phyloP scores from a whole-genome alignment of 2,888 invertebrate genomes.

The Hermaeophaga mercurialis region DNA sequence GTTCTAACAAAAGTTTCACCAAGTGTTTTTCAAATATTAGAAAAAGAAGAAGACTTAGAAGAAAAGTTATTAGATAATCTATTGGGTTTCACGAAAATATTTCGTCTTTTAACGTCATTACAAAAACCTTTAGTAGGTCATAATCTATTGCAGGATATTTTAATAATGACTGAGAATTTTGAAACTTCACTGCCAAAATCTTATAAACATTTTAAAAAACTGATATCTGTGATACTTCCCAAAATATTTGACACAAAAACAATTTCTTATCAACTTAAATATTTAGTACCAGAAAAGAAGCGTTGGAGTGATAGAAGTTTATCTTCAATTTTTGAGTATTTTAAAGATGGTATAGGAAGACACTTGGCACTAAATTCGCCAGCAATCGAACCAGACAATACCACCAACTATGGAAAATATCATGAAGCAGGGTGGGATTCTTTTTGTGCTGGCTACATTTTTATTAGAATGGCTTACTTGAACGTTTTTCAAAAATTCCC shows the following conservation, averaged over 20 bases:
- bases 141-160: constrained; percentile 72
- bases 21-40: constrained; percentile 47
- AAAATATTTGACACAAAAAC: constrained; percentile 75
- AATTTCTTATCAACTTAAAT: constrained; percentile 64
- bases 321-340: constrained; percentile 65
- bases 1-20: constrained; percentile 51
- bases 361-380: constrained; percentile 55
- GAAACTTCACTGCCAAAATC: constrained; percentile 69
- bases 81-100: constrained; percentile 71
- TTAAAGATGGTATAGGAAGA: constrained; percentile 59
- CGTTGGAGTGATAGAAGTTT: constrained; percentile 60
- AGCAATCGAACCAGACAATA: constrained; percentile 47
- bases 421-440: constrained; percentile 90
- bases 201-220: constrained; percentile 68
- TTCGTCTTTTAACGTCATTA: constrained; percentile 63
- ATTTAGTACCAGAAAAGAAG: constrained; percentile 47
- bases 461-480: constrained; percentile 69
- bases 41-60: constrained; percentile 57
- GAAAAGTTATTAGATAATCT: constrained; percentile 61
- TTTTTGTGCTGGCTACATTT: constrained; percentile 75
- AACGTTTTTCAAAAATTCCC: constrained; percentile 60
- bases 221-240: constrained; percentile 68
- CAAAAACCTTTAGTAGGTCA: constrained; percentile 79
- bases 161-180: constrained; percentile 75
- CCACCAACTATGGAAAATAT: constrained; percentile 46